Percentiles rank a stretch among this genome's conserved stretches.
These are phyloP conservation scores for Bombus pascuorum DNA, from an alignment of 1,140 invertebrate species.

Conservation along the genomic window DNA sequence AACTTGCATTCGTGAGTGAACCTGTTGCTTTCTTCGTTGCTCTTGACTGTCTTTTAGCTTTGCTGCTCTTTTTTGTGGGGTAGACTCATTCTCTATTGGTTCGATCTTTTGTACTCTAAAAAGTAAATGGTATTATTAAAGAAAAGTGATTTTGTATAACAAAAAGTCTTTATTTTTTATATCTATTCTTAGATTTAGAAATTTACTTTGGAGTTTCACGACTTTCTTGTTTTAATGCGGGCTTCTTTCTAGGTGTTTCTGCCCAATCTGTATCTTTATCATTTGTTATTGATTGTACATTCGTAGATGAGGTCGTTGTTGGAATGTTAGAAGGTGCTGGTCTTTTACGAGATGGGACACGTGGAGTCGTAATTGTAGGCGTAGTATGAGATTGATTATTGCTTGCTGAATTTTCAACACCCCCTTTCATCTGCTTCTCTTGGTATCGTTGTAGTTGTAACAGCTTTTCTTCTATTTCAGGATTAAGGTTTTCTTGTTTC, in stretches of 20 bases:
- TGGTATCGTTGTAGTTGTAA: conserved; percentile 94
- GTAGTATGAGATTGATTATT: conserved; percentile 73
- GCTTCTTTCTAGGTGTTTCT: conserved; percentile 82
- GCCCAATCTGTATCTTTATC: conserved; percentile 84
- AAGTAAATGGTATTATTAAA: background rate
- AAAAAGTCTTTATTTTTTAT: background rate
- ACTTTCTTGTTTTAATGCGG: conserved; percentile 74
- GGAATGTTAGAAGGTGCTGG: conserved; percentile 69
- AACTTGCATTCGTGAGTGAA: conserved; percentile 85
- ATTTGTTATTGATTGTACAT: conserved; percentile 74
- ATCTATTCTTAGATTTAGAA: background rate
- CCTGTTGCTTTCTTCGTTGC: conserved; percentile 82
- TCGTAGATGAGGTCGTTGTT: conserved; percentile 52
- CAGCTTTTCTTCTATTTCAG: conserved; percentile 96
- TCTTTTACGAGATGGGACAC: conserved; percentile 77
- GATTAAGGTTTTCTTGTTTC: conserved; percentile 93
- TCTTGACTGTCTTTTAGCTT: conserved; percentile 81
- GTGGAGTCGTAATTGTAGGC: conserved; percentile 66
- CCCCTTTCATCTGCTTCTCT: conserved; percentile 89
- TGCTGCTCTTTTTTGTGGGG: conserved; percentile 75
- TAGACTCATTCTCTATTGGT: conserved; percentile 66
- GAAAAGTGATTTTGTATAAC: background rate
- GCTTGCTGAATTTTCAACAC: conserved; percentile 72
- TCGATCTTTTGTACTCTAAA: conserved; percentile 72
- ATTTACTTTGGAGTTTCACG: conserved; percentile 75